Evolutionary conservation across 2,113 vertebrate species (phyloP).

Genomic region (Cynopterus brachyotis): DNA sequence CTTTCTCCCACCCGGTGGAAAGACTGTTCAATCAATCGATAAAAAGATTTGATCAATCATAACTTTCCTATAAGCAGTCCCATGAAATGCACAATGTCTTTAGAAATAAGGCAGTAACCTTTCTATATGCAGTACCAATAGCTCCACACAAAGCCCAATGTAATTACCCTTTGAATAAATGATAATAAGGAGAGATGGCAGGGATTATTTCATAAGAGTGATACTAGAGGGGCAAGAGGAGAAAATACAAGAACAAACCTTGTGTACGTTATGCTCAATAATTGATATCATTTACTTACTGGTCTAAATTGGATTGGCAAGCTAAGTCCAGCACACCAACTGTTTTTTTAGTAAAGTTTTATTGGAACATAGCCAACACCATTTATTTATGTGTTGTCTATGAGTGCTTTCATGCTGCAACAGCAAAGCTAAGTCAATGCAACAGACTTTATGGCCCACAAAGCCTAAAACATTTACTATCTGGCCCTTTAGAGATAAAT

Average conservation of each 20-base stretch:
- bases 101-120: constrained; percentile 37
- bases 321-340: neutral
- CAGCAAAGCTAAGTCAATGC: neutral
- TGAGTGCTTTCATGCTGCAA: neutral
- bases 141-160: neutral
- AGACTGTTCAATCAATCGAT: constrained; percentile 44
- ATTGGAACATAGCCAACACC: neutral
- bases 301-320: neutral
- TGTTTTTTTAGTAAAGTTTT: constrained; percentile 14
- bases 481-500: neutral
- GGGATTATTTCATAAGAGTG: neutral
- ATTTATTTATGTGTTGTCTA: neutral
- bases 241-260: neutral
- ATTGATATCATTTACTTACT: neutral
- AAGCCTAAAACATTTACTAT: neutral
- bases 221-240: neutral
- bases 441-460: neutral
- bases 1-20: constrained; percentile 33
- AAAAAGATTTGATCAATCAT: constrained; percentile 38
- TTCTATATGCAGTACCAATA: constrained; percentile 5
- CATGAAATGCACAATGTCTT: neutral
- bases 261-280: neutral
- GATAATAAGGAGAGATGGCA: neutral
- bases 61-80: constrained; percentile 18
- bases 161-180: constrained; percentile 5